A percentile compares a stretch with the other conserved stretches of the same genome.
Evolutionary conservation across 2,888 invertebrate species (phyloP).

Genomic region (Microchrysa polita): DNA sequence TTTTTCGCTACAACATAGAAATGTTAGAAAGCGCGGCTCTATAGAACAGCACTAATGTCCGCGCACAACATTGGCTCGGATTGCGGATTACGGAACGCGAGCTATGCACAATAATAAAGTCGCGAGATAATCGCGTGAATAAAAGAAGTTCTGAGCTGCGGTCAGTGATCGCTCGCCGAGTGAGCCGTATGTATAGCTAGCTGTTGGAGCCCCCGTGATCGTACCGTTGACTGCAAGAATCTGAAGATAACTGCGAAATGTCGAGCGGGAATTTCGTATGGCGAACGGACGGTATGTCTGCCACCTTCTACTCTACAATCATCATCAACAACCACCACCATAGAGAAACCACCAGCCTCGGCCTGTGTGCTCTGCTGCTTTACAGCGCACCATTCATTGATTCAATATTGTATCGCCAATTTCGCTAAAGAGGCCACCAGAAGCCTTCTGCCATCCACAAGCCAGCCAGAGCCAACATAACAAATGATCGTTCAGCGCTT

Average conservation of each 20-base stretch:
- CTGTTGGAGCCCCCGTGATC: conserved; percentile 18
- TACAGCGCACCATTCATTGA: conserved; percentile 8
- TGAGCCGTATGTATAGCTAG: conserved; percentile 20
- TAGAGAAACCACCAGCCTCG: conserved; percentile 1
- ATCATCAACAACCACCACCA: conserved; percentile 36
- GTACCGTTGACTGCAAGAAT: conserved; percentile 57
- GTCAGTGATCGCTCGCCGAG: conserved; percentile 36
- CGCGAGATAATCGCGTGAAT: conserved; percentile 28
- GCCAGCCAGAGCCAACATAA: conserved; percentile 14
- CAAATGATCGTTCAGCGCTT: neutral
- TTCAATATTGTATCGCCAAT: neutral
- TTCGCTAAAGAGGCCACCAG: neutral
- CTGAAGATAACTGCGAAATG: conserved; percentile 60
- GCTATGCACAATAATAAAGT: conserved; percentile 5
- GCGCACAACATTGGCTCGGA: conserved; percentile 3
- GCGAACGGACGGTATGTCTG: conserved; percentile 31
- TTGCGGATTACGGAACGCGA: conserved; percentile 29
- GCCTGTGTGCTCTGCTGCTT: too few species aligned
- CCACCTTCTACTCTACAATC: conserved; percentile 15
- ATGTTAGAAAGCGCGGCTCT: neutral
- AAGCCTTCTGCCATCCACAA: conserved; percentile 6
- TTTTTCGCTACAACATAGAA: conserved; percentile 7
- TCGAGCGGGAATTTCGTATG: conserved; percentile 49
- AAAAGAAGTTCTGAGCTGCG: conserved; percentile 3
- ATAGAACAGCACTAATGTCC: neutral